Base-by-base conservation (phyloP, 2,888 invertebrate genomes). In the Melanostoma mellinum region DNA sequence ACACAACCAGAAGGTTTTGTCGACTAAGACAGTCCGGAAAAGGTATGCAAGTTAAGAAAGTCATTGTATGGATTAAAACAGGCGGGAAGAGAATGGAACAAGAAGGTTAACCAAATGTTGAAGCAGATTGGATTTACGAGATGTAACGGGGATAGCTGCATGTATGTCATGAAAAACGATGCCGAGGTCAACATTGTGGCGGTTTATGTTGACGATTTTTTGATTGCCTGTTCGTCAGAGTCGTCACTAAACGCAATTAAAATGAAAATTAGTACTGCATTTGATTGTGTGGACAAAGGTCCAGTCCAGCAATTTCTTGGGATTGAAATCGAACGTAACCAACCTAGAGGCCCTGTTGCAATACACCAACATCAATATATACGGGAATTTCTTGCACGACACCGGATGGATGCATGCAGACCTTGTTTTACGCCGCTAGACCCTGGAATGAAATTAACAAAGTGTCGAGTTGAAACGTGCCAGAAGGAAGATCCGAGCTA, bases 271-370 rank as follows among this genome's bases (percentile, higher is more conserved):
- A n/a, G n/a, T n/a, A n/a, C n/a, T n/a, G n/a, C n/a, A n/a, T n/a
- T n/a, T n/a, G n/a, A n/a, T n/a, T n/a, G n/a, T n/a, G n/a, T n/a
- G n/a, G n/a, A n/a, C n/a, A n/a, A n/a, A n/a, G n/a, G n/a, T n/a
- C n/a, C n/a, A n/a, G n/a, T n/a, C n/a, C n/a, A n/a, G 20, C 42
- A 65, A 3, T 78, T 63, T 36, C 30, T 72, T n/a, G 61, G 76
- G 1, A 77, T 69, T 35, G 36, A 77, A 9, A 10, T 68, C n/a
- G 68, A 52, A 30, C 42, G 52, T 2, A n/a, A n/a, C n/a, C 40
- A 32, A 35, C 3, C 9, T 20, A 55, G 44, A 8, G 67, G 44
- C 2, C 2, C 10, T 10, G 3, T 44, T 10, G 42, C 6, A 2
- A 67, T 53, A 20, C 67, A 53, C 8, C 67, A 53, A 44, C 38